Base-by-base conservation (phyloP, 2,888 invertebrate species). In the Acleris laterana region DNA sequence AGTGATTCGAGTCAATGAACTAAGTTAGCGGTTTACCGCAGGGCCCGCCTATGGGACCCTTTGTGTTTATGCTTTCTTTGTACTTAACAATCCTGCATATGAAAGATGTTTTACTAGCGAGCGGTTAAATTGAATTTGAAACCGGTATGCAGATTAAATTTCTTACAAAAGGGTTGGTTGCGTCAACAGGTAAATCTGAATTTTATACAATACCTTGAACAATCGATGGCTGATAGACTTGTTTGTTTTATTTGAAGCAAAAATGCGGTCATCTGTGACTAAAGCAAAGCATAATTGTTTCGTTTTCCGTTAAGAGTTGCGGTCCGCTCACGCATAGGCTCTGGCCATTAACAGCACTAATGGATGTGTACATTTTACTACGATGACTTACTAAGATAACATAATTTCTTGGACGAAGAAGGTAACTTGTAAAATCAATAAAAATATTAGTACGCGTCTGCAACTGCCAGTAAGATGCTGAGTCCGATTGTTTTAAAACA, bases 11-110 rank as follows among this genome's bases (percentile, higher is more conserved):
- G 84, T 83, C 82, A 79, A 82, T 72, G 80, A 84, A 83, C 83
- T 78, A 69, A 71, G 77, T 82, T 81, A 80, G 85, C 76, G 85
- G 86, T 80, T 76, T 79, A 84, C 85, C 87, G 70, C 85, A 84
- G 77, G 80, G 81, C 71, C 68, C 74, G 71, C 72, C 72, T 71
- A 78, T 81, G 69, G 78, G 77, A 70, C 77, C 72, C 76, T 79
- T 81, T 77, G 72, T 77, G 72, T 77, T 79, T 79, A 72, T 75
- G 73, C 72, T 73, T 70, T 74, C 74, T 75, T 76, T 76, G 72
- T 71, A 69, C 66, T 72, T 75, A 72, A 67, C 73, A 70, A 74
- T 75, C 71, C 72, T 70, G 72, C 66, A 61, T 66, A 62, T 66
- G 57, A 62, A 62, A 61, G 61, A 57, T 57, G 66, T 70, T 70